phyloP scores from a whole-genome alignment of 1,140 invertebrate genomes.

The Vollenhovia emeryi region DNA sequence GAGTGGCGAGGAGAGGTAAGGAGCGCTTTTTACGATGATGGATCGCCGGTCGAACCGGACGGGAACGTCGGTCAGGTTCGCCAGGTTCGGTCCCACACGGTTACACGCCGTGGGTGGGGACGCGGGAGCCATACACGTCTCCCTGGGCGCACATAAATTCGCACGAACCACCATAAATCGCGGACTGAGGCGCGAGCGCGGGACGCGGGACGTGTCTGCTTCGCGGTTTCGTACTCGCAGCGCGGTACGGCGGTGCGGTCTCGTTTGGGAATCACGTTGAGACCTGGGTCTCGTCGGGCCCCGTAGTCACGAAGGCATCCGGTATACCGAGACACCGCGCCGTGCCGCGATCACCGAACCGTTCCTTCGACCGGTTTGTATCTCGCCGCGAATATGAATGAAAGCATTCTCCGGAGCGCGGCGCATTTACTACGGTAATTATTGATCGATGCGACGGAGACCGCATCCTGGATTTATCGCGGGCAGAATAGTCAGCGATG shows the following conservation, averaged over 20 bases:
- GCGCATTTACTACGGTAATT: slow-evolving; percentile 41
- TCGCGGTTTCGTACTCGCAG: slow-evolving; percentile 49
- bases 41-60: slow-evolving; percentile 69
- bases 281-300: slow-evolving; percentile 20
- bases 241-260: slow-evolving; percentile 45
- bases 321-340: slow-evolving; percentile 21
- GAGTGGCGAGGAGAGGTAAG: slow-evolving; percentile 35
- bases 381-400: slow-evolving; percentile 54
- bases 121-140: slow-evolving; percentile 54
- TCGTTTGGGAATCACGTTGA: slow-evolving; percentile 50
- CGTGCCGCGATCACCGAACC: slow-evolving; percentile 42
- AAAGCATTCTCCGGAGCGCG: slow-evolving; percentile 29
- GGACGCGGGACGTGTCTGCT: slow-evolving; percentile 68
- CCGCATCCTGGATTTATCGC: slow-evolving; percentile 24
- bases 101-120: slow-evolving; percentile 49
- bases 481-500: background rate
- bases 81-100: slow-evolving; percentile 48
- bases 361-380: slow-evolving; percentile 46
- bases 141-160: slow-evolving; percentile 74
- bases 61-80: slow-evolving; percentile 66
- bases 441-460: slow-evolving; percentile 16
- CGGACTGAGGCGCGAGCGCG: slow-evolving; percentile 63
- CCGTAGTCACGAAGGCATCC: slow-evolving; percentile 54
- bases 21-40: slow-evolving; percentile 76
- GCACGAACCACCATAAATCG: slow-evolving; percentile 75